These are phyloP conservation scores for Trochalopteron elliotii DNA, from an alignment of 2,113 vertebrate genomes.

Conservation along the genomic window DNA sequence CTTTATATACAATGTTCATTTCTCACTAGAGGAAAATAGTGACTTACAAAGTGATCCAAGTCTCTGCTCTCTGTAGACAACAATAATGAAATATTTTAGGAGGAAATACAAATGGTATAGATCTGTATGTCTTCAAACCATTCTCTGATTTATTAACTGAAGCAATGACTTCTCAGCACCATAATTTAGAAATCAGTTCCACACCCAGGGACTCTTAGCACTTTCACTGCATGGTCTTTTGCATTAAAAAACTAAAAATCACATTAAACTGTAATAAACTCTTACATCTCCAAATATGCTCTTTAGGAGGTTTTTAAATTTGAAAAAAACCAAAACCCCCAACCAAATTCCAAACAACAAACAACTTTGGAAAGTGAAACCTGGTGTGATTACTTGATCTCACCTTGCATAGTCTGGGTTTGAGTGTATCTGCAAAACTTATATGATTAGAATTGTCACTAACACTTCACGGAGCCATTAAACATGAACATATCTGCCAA, in stretches of 20 bases:
- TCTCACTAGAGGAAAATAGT: neutral
- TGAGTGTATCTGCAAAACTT: neutral
- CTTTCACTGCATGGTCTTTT: neutral
- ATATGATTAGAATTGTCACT: neutral
- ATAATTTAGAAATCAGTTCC: neutral
- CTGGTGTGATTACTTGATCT: neutral
- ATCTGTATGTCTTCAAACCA: neutral
- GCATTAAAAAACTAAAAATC: neutral
- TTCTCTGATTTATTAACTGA: neutral
- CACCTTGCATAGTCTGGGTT: neutral
- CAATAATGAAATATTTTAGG: neutral
- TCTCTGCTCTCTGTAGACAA: neutral
- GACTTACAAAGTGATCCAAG: neutral
- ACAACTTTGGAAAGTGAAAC: neutral
- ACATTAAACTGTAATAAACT: neutral
- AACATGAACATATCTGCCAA: neutral
- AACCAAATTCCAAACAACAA: neutral
- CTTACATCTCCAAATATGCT: neutral
- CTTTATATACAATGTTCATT: neutral
- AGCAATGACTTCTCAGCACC: neutral
- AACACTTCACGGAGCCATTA: neutral
- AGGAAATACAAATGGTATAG: neutral
- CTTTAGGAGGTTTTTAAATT: neutral
- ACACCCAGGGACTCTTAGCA: neutral
- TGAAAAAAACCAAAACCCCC: neutral